Conservation (phyloP, 2,797 vertebrate species). For the Mus minutoides region DNA sequence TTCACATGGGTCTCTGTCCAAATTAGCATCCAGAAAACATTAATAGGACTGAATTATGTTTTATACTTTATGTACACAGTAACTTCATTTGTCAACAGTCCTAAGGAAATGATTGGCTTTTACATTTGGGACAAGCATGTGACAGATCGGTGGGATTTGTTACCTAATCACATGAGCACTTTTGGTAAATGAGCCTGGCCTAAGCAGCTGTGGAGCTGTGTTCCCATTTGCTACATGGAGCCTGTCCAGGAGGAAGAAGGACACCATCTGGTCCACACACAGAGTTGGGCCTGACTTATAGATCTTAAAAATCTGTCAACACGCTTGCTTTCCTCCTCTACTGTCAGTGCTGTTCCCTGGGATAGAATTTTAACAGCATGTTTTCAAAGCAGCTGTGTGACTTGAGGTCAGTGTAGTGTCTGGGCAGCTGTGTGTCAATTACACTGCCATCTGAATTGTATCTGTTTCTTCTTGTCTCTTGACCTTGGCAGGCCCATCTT, state of each 20-base stretch:
- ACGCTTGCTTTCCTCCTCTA: neutral
- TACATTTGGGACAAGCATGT: constrained; percentile 1
- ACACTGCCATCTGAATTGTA: neutral
- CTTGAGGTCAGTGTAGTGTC: neutral
- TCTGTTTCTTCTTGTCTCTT: neutral
- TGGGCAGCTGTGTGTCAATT: neutral
- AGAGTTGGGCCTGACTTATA: constrained; percentile 1
- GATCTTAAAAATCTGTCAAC: constrained; percentile 38
- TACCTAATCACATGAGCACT: neutral
- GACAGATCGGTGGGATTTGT: constrained; percentile 71
- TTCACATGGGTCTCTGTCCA: neutral
- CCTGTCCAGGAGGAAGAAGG: neutral
- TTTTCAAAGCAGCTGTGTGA: neutral
- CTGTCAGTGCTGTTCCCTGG: neutral
- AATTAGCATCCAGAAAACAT: neutral
- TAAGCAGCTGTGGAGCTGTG: neutral
- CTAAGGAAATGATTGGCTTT: constrained; percentile 45
- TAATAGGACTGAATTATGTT: neutral
- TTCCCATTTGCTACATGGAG: neutral
- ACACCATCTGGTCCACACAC: neutral
- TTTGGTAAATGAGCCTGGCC: constrained; percentile 48
- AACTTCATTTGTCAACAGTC: constrained; percentile 34
- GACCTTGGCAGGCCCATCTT: neutral
- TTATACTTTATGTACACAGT: constrained; percentile 30
- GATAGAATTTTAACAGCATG: neutral